Evolutionary conservation across 2,113 vertebrate species (phyloP).

Genomic region (Hemiscyllium ocellatum): DNA sequence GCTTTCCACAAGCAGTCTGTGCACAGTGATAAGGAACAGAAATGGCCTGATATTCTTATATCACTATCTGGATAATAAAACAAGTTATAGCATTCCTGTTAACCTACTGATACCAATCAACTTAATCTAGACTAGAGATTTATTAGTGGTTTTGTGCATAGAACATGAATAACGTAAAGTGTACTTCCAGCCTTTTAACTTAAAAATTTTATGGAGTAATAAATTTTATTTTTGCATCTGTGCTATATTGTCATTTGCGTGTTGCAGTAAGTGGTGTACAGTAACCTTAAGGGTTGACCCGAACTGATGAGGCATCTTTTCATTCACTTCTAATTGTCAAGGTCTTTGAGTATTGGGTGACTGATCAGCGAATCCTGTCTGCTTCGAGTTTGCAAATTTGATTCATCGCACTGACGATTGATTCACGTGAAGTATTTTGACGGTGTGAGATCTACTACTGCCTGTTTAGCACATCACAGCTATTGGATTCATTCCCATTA

Average conservation of each 20-base stretch:
- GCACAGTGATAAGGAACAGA: not conserved
- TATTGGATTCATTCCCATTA: not conserved
- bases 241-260: not conserved
- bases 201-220: constrained; percentile 13
- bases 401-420: not conserved
- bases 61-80: not conserved
- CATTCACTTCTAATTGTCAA: not conserved
- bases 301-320: not conserved
- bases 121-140: not conserved
- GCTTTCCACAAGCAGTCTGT: not conserved
- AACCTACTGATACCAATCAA: not conserved
- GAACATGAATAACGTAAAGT: not conserved
- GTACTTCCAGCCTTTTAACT: not conserved
- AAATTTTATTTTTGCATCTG: not conserved
- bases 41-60: not conserved
- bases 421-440: not conserved
- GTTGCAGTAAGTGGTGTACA: not conserved
- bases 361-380: not conserved
- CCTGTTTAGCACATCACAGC: not conserved
- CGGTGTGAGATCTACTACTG: not conserved
- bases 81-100: not conserved
- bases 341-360: not conserved
- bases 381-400: not conserved
- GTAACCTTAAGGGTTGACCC: not conserved
- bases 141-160: not conserved